These are phyloP conservation scores for Xanthorhoe designata DNA, from an alignment of 2,888 invertebrate genomes.

Conservation along the genomic window DNA sequence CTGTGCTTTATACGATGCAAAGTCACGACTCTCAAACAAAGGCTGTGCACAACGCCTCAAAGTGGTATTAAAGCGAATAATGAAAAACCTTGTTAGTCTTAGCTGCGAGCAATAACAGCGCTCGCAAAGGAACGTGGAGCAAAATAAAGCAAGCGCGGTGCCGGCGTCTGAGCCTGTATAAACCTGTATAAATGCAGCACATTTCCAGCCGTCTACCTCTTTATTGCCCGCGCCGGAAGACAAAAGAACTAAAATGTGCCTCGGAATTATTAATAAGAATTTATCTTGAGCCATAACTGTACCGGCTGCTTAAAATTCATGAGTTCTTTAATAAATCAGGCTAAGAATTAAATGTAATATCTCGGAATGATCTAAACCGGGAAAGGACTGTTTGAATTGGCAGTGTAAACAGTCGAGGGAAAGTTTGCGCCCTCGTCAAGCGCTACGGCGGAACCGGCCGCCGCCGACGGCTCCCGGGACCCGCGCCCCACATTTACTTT, in stretches of 20 bases:
- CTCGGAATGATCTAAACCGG: slow-evolving; percentile 59
- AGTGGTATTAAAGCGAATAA: slow-evolving; percentile 82
- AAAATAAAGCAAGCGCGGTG: slow-evolving; percentile 72
- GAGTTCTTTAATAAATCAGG: slow-evolving; percentile 16
- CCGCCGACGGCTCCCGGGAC: slow-evolving; percentile 14
- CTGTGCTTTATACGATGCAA: slow-evolving; percentile 33
- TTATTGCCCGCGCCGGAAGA: slow-evolving; percentile 76
- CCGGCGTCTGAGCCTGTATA: slow-evolving; percentile 43
- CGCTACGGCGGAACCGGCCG: slow-evolving; percentile 14
- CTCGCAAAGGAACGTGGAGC: slow-evolving; percentile 72
- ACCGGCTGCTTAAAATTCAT: slow-evolving; percentile 52
- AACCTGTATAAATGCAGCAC: slow-evolving; percentile 31
- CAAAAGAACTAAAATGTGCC: slow-evolving; percentile 76
- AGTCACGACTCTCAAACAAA: slow-evolving; percentile 53
- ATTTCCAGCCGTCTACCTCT: slow-evolving; percentile 77
- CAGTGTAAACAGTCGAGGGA: slow-evolving; percentile 25
- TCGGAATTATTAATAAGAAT: slow-evolving; percentile 77
- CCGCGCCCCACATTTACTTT: slow-evolving; percentile 23
- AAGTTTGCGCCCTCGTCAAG: slow-evolving; percentile 23
- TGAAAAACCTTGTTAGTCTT: slow-evolving; percentile 83
- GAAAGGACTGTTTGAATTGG: slow-evolving; percentile 62
- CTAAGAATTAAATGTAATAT: slow-evolving; percentile 60
- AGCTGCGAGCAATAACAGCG: slow-evolving; percentile 76
- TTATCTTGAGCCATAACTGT: slow-evolving; percentile 63
- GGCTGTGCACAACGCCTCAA: slow-evolving; percentile 63